Conservation (phyloP, 2,888 invertebrate species). For the Dione vanillae region DNA sequence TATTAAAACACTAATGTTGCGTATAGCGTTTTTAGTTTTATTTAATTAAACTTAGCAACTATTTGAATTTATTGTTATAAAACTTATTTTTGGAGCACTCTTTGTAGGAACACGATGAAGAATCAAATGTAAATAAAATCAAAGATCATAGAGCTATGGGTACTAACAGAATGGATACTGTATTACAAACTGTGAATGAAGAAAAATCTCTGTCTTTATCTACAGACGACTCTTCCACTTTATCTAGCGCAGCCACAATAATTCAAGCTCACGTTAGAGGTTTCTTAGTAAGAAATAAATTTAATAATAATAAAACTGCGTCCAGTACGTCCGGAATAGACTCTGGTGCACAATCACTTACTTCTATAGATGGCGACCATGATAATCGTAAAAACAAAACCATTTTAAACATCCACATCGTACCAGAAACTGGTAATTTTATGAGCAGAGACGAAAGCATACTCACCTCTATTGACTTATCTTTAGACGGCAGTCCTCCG, state of each 20-base stretch:
- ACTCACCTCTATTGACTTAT: conserved; percentile 73
- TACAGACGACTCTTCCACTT: conserved; percentile 78
- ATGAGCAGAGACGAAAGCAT: conserved; percentile 76
- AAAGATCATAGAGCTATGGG: conserved; percentile 71
- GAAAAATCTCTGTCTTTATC: conserved; percentile 79
- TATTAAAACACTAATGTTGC: no score
- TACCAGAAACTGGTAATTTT: conserved; percentile 71
- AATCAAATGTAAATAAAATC: conserved; percentile 53
- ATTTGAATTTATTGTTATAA: background rate
- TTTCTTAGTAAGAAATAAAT: conserved; percentile 85
- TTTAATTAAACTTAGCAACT: background rate
- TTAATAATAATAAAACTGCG: conserved; percentile 71
- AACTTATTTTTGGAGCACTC: conserved; percentile 27
- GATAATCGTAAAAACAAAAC: conserved; percentile 70
- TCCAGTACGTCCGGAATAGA: conserved; percentile 69
- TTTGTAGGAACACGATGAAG: conserved; percentile 64
- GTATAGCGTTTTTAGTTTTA: background rate
- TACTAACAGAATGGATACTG: conserved; percentile 75
- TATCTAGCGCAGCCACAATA: conserved; percentile 85
- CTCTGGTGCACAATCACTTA: conserved; percentile 63
- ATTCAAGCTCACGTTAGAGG: conserved; percentile 89
- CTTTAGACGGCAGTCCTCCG: conserved; percentile 74
- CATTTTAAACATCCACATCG: conserved; percentile 76
- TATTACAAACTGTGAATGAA: conserved; percentile 81
- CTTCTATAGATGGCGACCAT: conserved; percentile 65